Evolutionary conservation across 2,888 invertebrate genomes (phyloP).

Genomic region (Drosophila pseudotalamancana): DNA sequence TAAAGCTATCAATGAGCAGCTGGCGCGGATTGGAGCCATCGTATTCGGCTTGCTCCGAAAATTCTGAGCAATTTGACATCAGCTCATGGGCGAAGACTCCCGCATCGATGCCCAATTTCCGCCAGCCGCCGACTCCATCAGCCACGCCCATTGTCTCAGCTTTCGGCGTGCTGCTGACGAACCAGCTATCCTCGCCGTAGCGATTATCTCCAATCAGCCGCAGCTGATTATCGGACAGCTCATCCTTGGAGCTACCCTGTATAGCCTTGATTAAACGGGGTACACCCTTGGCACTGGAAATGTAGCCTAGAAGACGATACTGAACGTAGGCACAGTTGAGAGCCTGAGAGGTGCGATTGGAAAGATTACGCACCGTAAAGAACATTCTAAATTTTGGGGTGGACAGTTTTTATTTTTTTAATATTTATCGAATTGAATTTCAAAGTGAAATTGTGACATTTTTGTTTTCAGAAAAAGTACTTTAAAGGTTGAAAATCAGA

Average conservation of each 20-base stretch:
- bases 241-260: slow-evolving; percentile 52
- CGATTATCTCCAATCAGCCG: slow-evolving; percentile 4
- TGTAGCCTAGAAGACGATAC: background rate
- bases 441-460: background rate
- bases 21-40: slow-evolving; percentile 92
- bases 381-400: slow-evolving; percentile 15
- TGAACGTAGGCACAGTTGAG: slow-evolving; percentile 1
- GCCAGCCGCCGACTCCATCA: slow-evolving; percentile 99
- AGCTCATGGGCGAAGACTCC: slow-evolving; percentile 96
- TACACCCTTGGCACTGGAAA: background rate
- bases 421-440: background rate
- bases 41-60: slow-evolving; percentile 94
- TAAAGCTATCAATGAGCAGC: slow-evolving; percentile 93
- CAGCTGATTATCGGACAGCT: background rate
- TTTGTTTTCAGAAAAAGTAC: background rate
- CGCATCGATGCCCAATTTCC: slow-evolving; percentile 97
- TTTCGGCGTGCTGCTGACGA: slow-evolving; percentile 44
- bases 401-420: background rate
- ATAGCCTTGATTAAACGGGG: slow-evolving; percentile 57
- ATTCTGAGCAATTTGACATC: slow-evolving; percentile 95
- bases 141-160: slow-evolving; percentile 90
- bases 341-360: background rate
- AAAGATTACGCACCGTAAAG: background rate
- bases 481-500: background rate
- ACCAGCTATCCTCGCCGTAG: slow-evolving; percentile 68